Percentiles rank a stretch among this genome's conserved stretches.
Conservation (phyloP, 2,113 vertebrate genomes). For the Salvelinus sp. region DNA sequence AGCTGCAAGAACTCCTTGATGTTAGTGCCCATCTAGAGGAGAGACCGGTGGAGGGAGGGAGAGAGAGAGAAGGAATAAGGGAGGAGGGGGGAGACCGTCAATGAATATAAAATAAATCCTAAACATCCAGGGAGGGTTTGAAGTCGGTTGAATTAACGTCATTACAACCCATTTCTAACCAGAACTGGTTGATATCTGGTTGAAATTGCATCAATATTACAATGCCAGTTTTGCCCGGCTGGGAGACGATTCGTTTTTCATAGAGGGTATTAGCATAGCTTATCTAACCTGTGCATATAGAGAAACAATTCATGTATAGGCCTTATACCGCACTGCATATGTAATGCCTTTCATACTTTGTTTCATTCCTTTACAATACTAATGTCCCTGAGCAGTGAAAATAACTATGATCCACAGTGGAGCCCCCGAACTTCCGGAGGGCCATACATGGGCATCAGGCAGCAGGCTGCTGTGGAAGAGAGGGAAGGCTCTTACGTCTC, state of each 20-base stretch:
- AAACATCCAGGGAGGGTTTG: background rate
- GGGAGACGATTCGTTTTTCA: too few relatives aligned
- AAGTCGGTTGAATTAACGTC: too few relatives aligned
- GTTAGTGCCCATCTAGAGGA: slow-evolving; percentile 84
- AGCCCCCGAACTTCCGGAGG: slow-evolving; percentile 61
- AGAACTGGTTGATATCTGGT: too few relatives aligned
- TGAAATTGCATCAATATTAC: too few relatives aligned
- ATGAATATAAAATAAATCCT: background rate
- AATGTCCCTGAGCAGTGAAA: background rate
- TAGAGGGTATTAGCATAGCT: background rate
- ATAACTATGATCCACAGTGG: slow-evolving; percentile 60
- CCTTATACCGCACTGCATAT: background rate
- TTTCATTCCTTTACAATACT: slow-evolving; percentile 24
- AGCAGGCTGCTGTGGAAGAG: slow-evolving; percentile 49
- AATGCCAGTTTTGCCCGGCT: too few relatives aligned
- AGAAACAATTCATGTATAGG: background rate
- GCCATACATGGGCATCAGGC: slow-evolving; percentile 60
- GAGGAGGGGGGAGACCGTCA: background rate
- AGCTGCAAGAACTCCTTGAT: slow-evolving; percentile 88
- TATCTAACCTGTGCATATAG: background rate
- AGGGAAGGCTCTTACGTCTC: slow-evolving; percentile 58
- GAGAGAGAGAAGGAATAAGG: background rate
- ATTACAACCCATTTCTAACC: too few relatives aligned
- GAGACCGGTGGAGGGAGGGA: too few relatives aligned
- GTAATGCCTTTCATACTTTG: background rate